Evolutionary conservation across 2,888 invertebrate species (phyloP), one percentile per base, ranked within the genome.

Genomic region (Drosophila formosana): DNA sequence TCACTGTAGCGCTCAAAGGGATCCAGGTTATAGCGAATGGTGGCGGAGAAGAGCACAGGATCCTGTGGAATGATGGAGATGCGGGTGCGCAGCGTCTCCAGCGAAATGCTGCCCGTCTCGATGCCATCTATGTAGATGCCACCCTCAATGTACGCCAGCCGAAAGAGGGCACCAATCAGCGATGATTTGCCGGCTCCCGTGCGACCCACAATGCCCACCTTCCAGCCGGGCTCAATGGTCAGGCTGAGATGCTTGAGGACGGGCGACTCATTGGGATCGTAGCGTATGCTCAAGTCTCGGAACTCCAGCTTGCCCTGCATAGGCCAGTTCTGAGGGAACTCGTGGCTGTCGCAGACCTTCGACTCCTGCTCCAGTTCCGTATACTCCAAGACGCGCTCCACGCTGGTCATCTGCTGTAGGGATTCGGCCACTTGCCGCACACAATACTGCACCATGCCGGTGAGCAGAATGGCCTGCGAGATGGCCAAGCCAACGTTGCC

Each of bases 181-280:
- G 96, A 96, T 0, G 96, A 96, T 91, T 96, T 96, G 2, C 97
- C 97, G 2, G 97, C 97, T 2, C 97, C 97, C 0, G 97, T 97
- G 62, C 97, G 93, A 2, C 97, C 97, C 5, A 96, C 96, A 72
- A 96, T 95, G 7, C 96, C 96, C 60, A 96, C 94, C 95, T 96
- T 91, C 72, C 92, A 93, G 66, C 94, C 95, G 34, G 95, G 94
- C 84, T 95, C 93, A 57, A 97, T 95, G 0, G 92, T 90, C 50
- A 97, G 92, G 82, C 95, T 95, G 25, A 97, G 93, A 86, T 95
- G 94, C 80, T 95, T 96, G 5, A 98, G 93, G 4, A 97, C 96
- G 0, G 96, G 94, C 0, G 93, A 89, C 23, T 93, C 93, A 0
- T 93, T 92, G 0, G 93, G 92, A 32, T 93, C 91, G 87, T 96